Conservation (phyloP, 2,888 invertebrate species). For the Nipponacmea schrenckii region DNA sequence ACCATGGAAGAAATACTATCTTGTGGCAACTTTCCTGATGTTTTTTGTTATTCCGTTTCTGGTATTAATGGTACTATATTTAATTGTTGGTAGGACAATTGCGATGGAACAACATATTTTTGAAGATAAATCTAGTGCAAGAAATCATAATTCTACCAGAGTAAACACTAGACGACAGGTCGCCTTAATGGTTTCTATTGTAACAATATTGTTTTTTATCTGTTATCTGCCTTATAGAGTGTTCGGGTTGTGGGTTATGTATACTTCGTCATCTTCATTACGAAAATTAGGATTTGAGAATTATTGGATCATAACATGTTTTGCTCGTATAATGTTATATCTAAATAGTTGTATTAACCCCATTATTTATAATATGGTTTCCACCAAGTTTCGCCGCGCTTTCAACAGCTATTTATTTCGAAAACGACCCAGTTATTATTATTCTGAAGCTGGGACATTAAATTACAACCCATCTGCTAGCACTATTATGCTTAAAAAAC, state of each 20-base stretch:
- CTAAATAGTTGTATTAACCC: slow-evolving; percentile 47
- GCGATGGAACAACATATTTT: not conserved
- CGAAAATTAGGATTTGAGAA: slow-evolving; percentile 36
- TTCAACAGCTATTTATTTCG: slow-evolving; percentile 16
- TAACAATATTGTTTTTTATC: slow-evolving; percentile 43
- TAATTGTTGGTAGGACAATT: slow-evolving; percentile 25
- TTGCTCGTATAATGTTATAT: slow-evolving; percentile 57
- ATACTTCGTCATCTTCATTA: slow-evolving; percentile 30
- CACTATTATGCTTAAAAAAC: not conserved
- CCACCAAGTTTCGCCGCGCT: slow-evolving; percentile 59
- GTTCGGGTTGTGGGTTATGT: slow-evolving; percentile 41
- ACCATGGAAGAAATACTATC: slow-evolving; percentile 32
- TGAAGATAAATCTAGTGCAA: not conserved
- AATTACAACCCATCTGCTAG: not conserved
- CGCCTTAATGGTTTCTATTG: slow-evolving; percentile 36
- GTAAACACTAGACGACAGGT: slow-evolving; percentile 28
- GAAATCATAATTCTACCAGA: slow-evolving; percentile 15
- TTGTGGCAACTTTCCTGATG: slow-evolving; percentile 24
- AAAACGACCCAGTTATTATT: not conserved
- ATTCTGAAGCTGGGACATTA: not conserved
- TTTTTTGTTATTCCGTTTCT: slow-evolving; percentile 36
- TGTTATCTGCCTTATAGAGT: slow-evolving; percentile 44
- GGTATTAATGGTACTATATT: slow-evolving; percentile 30
- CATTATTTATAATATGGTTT: slow-evolving; percentile 45
- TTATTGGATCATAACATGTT: slow-evolving; percentile 36